A percentile compares a stretch with the other conserved stretches of the same genome.
Conservation (phyloP, 2,888 invertebrate species). For the Acronicta psi region DNA sequence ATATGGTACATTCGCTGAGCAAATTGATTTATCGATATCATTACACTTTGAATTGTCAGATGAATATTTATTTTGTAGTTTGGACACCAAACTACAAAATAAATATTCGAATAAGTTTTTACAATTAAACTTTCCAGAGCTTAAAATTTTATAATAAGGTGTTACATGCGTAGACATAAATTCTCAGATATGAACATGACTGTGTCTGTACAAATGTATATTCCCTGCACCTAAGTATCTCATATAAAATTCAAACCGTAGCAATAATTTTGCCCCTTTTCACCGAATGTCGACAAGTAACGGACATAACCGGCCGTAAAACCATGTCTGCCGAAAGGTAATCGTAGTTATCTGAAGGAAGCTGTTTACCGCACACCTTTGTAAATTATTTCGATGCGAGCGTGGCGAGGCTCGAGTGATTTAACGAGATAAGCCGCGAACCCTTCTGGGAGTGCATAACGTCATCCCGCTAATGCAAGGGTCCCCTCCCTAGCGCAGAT, state of each 20-base stretch:
- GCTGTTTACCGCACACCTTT: constrained; percentile 71
- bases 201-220: constrained; percentile 4
- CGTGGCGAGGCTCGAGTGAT: constrained; percentile 71
- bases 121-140: no score
- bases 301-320: constrained; percentile 63
- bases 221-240: constrained; percentile 36
- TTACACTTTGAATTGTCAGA: not conserved
- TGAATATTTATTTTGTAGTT: no score
- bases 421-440: constrained; percentile 84
- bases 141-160: no score
- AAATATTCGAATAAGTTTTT: no score
- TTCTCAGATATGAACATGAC: constrained; percentile 6
- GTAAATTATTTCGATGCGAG: constrained; percentile 73
- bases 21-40: no score
- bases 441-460: constrained; percentile 87
- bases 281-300: constrained; percentile 48
- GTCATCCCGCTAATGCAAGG: constrained; percentile 87
- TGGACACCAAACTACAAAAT: no score
- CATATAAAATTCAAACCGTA: constrained; percentile 55
- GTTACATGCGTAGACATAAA: constrained; percentile 4
- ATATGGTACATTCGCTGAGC: not conserved
- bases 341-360: constrained; percentile 69
- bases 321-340: constrained; percentile 62
- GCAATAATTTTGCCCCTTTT: constrained; percentile 56
- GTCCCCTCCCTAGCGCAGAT: constrained; percentile 83